These are phyloP conservation scores for Sebastes nivosus DNA, from an alignment of 2,797 vertebrate genomes.

Conservation along the genomic window DNA sequence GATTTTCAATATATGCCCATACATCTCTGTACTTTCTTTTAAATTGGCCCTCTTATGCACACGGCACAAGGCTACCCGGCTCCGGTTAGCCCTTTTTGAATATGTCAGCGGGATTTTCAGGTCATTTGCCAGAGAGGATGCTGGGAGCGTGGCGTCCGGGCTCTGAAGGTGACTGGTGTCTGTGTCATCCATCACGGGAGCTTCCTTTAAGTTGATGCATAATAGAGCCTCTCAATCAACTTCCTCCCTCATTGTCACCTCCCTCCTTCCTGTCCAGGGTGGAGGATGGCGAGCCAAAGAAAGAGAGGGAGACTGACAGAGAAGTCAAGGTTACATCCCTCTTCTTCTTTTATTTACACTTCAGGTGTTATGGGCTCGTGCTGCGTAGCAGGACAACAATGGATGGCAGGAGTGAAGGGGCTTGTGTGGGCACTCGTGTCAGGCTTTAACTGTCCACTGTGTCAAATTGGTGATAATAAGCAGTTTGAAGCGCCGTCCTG, in stretches of 20 bases:
- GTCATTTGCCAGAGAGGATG: slow-evolving; percentile 98
- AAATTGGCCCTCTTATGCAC: slow-evolving; percentile 68
- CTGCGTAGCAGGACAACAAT: slow-evolving; percentile 67
- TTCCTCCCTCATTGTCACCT: slow-evolving; percentile 93
- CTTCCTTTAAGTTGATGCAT: slow-evolving; percentile 99
- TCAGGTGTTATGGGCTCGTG: slow-evolving; percentile 77
- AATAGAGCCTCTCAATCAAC: slow-evolving; percentile 99
- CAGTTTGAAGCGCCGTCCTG: slow-evolving; percentile 78
- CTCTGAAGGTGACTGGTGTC: slow-evolving; percentile 97
- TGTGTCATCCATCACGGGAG: slow-evolving; percentile 96
- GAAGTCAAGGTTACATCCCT: slow-evolving; percentile 94
- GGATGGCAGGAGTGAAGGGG: slow-evolving; percentile 59
- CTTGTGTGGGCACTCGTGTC: slow-evolving; percentile 51
- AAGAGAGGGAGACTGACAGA: slow-evolving; percentile 62
- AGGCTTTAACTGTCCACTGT: slow-evolving; percentile 79
- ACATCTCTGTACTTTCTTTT: slow-evolving; percentile 55
- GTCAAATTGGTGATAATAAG: slow-evolving; percentile 89
- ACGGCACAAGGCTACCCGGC: slow-evolving; percentile 57
- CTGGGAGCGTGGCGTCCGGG: slow-evolving; percentile 82
- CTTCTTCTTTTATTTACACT: slow-evolving; percentile 92
- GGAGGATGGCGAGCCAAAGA: slow-evolving; percentile 56
- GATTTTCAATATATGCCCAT: slow-evolving; percentile 80
- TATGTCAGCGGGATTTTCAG: slow-evolving; percentile 98
- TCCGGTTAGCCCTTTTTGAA: slow-evolving; percentile 81
- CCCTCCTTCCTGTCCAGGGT: slow-evolving; percentile 64